These are phyloP conservation scores for Mellivora capensis DNA, from an alignment of 2,113 vertebrate species.

Conservation along the genomic window DNA sequence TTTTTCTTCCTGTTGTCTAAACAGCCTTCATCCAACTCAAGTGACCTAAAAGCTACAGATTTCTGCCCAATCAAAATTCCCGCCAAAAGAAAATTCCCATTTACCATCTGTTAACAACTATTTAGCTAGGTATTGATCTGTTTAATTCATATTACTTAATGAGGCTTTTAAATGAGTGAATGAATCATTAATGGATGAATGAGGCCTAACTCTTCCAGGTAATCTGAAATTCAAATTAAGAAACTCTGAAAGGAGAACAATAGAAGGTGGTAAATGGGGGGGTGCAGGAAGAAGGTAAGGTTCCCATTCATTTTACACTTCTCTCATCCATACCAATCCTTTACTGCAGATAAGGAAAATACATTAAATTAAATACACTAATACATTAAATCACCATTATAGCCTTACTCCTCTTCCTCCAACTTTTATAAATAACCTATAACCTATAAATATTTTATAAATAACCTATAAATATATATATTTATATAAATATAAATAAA, in stretches of 20 bases:
- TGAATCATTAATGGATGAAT: slow-evolving; percentile 19
- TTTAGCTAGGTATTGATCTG: not conserved
- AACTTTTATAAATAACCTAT: slow-evolving; percentile 26
- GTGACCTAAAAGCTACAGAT: slow-evolving; percentile 31
- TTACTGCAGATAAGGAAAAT: slow-evolving; percentile 40
- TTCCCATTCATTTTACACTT: slow-evolving; percentile 21
- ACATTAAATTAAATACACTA: not conserved
- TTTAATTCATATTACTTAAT: slow-evolving; percentile 25
- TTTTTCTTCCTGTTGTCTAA: not conserved
- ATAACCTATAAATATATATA: too few species aligned
- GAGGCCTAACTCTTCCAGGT: slow-evolving; percentile 46
- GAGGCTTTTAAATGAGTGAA: not conserved
- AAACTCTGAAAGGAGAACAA: not conserved
- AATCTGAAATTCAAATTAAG: slow-evolving; percentile 34
- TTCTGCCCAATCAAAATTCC: not conserved
- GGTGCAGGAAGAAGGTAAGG: not conserved
- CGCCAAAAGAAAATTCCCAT: not conserved
- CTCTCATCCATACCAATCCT: not conserved
- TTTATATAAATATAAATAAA: too few species aligned
- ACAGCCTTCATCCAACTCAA: not conserved
- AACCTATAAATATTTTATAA: too few species aligned
- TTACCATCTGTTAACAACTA: not conserved
- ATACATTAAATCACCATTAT: not conserved
- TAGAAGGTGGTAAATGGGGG: not conserved
- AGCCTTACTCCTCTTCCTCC: not conserved